Base-by-base conservation (phyloP, 2,888 invertebrate species). In the Napeogenes inachia region DNA sequence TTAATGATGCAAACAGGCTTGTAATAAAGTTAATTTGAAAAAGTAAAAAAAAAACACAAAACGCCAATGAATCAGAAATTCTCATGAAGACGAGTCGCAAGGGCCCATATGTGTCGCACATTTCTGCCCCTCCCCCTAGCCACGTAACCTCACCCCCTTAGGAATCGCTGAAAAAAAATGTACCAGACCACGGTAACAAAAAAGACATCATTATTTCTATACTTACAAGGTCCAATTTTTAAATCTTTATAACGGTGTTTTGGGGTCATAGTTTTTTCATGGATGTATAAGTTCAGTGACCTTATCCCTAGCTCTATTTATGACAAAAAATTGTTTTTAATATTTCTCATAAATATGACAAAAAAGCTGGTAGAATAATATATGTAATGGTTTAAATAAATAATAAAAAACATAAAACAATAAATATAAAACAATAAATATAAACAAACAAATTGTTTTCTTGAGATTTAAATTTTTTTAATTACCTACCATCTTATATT, bases 21-120 rank as follows among this genome's bases (percentile, higher is more conserved):
- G 64, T 62, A 65, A 68, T 67, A 59, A 68, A 68, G 60, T 66
- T 60, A 61, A 69, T 66, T 47, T 59, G 62, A 59, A 66, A 60
- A 63, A 70, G 59, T 66, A 65, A 67, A 57, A 58, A 61, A 65
- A 65, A 63, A 77, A 77, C 72, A 74, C 78, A 76, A 80, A 81
- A 79, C 79, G 73, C 75, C 76, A 81, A 83, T 85, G 87, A 89
- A 84, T 87, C 87, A 85, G 81, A 81, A 82, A 84, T 87, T 88
- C 89, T 86, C 88, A 86, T 85, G 87, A 83, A 78, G 77, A 76
- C 75, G 71, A 70, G 69, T 69, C 75, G 74, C 76, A 79, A 77
- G 21, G 21, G 73, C 70, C 76, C 89, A 89, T 81, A 85, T 89
- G 87, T 76, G 78, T 70, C 81, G 75, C 88, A 88, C 89, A 84